Conservation (phyloP, 2,113 vertebrate genomes). For the Sciurus niger region DNA sequence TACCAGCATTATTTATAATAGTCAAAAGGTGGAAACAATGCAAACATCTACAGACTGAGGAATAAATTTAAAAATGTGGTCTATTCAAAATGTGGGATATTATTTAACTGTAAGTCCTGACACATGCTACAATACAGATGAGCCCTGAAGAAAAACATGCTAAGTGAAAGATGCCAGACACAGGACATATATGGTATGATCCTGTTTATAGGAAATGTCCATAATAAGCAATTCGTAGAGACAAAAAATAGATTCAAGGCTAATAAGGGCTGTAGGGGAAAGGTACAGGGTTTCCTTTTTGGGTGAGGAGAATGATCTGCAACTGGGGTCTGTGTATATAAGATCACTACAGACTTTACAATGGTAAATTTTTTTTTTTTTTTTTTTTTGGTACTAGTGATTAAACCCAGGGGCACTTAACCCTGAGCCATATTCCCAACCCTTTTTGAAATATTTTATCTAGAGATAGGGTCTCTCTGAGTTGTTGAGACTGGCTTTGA, state of each 20-base stretch:
- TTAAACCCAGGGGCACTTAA: too few relatives aligned
- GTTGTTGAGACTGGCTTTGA: too few relatives aligned
- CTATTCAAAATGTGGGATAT: accelerated
- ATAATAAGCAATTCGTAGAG: neutral
- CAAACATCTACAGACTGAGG: too few relatives aligned
- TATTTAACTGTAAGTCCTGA: neutral
- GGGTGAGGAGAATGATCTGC: neutral
- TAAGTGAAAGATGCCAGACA: neutral
- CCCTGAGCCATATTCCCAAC: too few relatives aligned
- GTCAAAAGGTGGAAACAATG: neutral
- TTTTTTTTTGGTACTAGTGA: too few relatives aligned
- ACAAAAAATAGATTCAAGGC: neutral
- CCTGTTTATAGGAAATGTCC: neutral
- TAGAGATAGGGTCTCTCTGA: too few relatives aligned
- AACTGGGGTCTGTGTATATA: neutral
- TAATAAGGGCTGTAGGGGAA: neutral
- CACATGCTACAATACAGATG: too few relatives aligned
- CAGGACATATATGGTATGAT: accelerated
- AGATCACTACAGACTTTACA: neutral
- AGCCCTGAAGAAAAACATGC: neutral
- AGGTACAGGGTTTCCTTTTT: neutral
- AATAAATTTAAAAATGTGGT: neutral
- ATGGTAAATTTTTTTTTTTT: neutral
- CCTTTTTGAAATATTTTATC: too few relatives aligned
- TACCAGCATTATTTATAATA: accelerated